These are phyloP conservation scores for Drosophila parvula DNA, from an alignment of 1,140 invertebrate species.

Conservation along the genomic window DNA sequence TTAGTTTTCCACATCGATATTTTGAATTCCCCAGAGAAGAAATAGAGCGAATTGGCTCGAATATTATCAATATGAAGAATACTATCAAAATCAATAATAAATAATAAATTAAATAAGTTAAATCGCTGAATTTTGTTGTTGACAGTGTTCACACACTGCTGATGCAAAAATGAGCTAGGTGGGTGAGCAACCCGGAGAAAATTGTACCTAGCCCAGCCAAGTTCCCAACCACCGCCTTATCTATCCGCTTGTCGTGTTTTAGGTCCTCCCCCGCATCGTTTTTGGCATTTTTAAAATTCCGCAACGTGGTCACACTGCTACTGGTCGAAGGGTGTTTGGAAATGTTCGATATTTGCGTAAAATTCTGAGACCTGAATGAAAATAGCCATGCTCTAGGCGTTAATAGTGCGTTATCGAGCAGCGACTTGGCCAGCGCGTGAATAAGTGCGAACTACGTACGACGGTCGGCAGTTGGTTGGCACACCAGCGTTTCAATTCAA, in stretches of 20 bases:
- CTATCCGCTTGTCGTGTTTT: neutral
- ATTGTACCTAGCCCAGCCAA: neutral
- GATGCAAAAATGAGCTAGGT: too few relatives aligned
- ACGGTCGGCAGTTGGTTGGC: neutral
- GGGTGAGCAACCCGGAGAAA: neutral
- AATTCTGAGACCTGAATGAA: constrained; percentile 48
- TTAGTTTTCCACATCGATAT: neutral
- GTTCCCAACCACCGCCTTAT: neutral
- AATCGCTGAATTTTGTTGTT: too few relatives aligned
- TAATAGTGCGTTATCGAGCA: constrained; percentile 28
- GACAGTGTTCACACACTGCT: too few relatives aligned
- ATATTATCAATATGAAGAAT: too few relatives aligned
- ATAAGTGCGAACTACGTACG: constrained; percentile 33
- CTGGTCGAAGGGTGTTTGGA: constrained; percentile 60
- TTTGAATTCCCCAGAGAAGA: too few relatives aligned
- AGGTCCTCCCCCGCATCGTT: neutral
- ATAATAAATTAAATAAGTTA: too few relatives aligned
- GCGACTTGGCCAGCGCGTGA: constrained; percentile 38
- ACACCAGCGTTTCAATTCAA: constrained; percentile 4
- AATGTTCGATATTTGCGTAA: constrained; percentile 74
- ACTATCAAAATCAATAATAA: too few relatives aligned
- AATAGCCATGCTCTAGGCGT: constrained; percentile 37
- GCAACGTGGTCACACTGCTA: constrained; percentile 17
- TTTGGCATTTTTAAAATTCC: neutral
- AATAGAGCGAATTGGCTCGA: too few relatives aligned